Evolutionary conservation across 1,140 invertebrate genomes (phyloP).

Genomic region (Listronotus bonariensis): DNA sequence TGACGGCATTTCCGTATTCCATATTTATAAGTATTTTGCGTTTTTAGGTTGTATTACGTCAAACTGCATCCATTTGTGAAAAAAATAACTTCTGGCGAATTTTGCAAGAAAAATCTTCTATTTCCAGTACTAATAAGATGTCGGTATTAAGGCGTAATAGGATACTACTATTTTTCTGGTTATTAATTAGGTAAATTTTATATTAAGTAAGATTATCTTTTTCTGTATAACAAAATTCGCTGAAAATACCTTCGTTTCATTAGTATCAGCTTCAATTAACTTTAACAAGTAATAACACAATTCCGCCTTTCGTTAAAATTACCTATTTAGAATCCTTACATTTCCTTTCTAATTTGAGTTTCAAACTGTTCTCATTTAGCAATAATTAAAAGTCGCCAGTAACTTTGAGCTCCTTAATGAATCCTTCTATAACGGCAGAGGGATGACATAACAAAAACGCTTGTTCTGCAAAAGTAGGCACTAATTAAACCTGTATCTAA

Average conservation of each 20-base stretch:
- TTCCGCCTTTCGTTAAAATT: slow-evolving; percentile 34
- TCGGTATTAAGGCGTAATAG: no score
- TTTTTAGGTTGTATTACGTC: no score
- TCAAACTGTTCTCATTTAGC: slow-evolving; percentile 38
- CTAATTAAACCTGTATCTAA: slow-evolving; percentile 53
- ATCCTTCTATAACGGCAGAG: slow-evolving; percentile 37
- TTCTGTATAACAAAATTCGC: slow-evolving; percentile 13
- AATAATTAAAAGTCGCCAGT: slow-evolving; percentile 38
- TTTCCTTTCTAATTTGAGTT: slow-evolving; percentile 37
- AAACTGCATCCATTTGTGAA: no score
- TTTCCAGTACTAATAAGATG: no score
- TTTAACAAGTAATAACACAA: slow-evolving; percentile 35
- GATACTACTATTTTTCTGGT: no score
- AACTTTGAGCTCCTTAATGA: slow-evolving; percentile 38
- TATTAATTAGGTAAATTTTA: background rate
- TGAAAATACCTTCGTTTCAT: slow-evolving; percentile 23
- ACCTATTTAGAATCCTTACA: slow-evolving; percentile 36
- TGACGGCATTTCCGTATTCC: no score
- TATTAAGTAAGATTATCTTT: slow-evolving; percentile 15
- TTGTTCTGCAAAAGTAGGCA: slow-evolving; percentile 48
- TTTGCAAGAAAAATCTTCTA: no score
- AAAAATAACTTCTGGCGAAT: no score
- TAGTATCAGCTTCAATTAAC: slow-evolving; percentile 36
- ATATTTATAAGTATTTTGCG: no score
- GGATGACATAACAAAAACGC: slow-evolving; percentile 44